These are phyloP conservation scores for Gymnocheta viridis DNA, from an alignment of 2,888 invertebrate species.

Conservation along the genomic window DNA sequence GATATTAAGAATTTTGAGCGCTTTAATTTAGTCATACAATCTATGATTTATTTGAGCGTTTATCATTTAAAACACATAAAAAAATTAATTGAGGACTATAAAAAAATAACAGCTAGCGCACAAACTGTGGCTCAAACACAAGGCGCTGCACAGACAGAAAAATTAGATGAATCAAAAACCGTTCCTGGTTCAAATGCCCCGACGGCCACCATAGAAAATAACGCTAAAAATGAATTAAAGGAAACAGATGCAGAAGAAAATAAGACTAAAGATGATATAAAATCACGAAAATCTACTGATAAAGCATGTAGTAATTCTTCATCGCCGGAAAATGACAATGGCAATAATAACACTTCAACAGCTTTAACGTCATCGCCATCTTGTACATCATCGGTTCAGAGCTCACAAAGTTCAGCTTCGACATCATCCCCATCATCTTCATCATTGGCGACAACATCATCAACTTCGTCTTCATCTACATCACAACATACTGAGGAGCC, in stretches of 20 bases:
- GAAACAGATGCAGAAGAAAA: constrained; percentile 6
- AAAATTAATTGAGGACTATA: constrained; percentile 83
- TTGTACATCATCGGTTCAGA: constrained; percentile 37
- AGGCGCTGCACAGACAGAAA: constrained; percentile 26
- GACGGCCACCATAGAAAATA: constrained; percentile 35
- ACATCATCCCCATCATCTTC: constrained; percentile 61
- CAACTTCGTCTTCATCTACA: constrained; percentile 63
- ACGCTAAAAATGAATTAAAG: constrained; percentile 27
- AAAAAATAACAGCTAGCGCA: constrained; percentile 77
- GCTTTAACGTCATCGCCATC: constrained; percentile 40
- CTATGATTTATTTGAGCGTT: constrained; percentile 91
- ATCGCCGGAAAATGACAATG: constrained; percentile 43
- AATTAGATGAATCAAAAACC: not conserved
- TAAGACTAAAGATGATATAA: constrained; percentile 23
- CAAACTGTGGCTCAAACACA: constrained; percentile 45
- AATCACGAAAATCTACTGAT: constrained; percentile 23
- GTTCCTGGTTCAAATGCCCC: constrained; percentile 68
- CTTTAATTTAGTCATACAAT: constrained; percentile 93
- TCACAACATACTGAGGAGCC: constrained; percentile 80
- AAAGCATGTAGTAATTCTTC: constrained; percentile 6
- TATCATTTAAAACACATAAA: constrained; percentile 90
- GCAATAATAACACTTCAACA: constrained; percentile 6
- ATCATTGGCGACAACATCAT: constrained; percentile 50
- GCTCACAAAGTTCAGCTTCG: constrained; percentile 50
- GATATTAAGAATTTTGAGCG: constrained; percentile 96